Percentiles rank a stretch among this genome's conserved stretches.
Conservation (phyloP, 2,888 invertebrate genomes). For the Caenorhabditis angaria region DNA sequence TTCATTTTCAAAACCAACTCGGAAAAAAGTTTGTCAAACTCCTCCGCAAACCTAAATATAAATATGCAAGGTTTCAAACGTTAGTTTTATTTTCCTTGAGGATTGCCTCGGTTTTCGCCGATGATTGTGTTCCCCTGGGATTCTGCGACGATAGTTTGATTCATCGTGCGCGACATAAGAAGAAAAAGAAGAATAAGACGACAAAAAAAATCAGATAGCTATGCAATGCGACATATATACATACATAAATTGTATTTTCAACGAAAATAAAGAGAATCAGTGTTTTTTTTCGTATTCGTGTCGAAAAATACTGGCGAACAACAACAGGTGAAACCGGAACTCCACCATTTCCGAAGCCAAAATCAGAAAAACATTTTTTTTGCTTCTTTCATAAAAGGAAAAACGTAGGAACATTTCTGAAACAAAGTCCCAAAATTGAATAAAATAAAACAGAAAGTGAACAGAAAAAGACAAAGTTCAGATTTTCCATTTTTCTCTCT, state of each 20-base stretch:
- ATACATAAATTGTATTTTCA: too few relatives aligned
- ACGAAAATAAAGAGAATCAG: too few relatives aligned
- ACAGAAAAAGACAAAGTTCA: conserved; percentile 5
- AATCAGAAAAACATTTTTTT: neutral
- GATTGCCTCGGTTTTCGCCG: neutral
- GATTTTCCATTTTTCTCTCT: too few relatives aligned
- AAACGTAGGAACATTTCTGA: neutral
- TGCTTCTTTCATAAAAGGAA: neutral
- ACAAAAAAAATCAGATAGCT: too few relatives aligned
- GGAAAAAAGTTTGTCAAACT: conserved; percentile 32
- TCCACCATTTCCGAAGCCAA: neutral
- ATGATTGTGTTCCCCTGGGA: neutral
- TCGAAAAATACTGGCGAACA: neutral
- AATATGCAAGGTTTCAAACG: neutral
- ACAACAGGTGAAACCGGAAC: conserved; percentile 2
- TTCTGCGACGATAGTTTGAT: neutral
- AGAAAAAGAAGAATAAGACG: neutral
- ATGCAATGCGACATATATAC: too few relatives aligned
- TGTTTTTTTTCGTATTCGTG: neutral
- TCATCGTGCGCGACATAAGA: neutral
- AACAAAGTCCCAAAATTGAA: neutral
- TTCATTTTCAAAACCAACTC: too few relatives aligned
- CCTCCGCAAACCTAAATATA: conserved; percentile 16
- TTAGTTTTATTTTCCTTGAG: neutral
- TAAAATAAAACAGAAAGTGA: too few relatives aligned